phyloP scores from a whole-genome alignment of 2,113 vertebrate species.

The Eira barbara region DNA sequence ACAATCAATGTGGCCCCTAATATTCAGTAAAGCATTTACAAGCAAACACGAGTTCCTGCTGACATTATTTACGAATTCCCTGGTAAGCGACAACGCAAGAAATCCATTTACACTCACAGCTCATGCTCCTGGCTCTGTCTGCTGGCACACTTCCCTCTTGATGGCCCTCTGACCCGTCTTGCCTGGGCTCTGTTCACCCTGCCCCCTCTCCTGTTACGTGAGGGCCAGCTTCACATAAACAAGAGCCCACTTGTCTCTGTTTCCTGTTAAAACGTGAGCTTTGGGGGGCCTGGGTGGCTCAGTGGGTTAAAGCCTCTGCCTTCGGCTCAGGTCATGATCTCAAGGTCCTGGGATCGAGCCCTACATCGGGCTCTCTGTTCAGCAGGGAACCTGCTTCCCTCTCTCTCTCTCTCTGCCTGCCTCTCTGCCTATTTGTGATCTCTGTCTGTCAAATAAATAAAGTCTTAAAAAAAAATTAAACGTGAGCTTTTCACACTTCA shows the following conservation, averaged over 20 bases:
- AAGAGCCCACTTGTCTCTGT: background rate
- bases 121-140: background rate
- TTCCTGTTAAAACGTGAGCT: background rate
- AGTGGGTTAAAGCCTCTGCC: no score
- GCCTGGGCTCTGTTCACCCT: background rate
- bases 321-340: no score
- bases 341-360: no score
- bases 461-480: background rate
- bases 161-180: background rate
- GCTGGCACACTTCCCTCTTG: background rate
- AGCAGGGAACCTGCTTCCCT: no score
- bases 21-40: background rate
- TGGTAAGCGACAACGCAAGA: background rate
- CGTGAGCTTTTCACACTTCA: background rate
- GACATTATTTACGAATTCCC: constrained; percentile 37
- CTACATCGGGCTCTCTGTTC: no score
- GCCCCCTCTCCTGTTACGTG: background rate
- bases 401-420: no score
- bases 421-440: no score
- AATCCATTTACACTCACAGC: background rate
- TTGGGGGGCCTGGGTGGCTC: background rate
- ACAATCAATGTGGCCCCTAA: background rate
- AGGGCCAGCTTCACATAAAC: background rate
- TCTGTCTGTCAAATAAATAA: no score
- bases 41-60: background rate